Evolutionary conservation across 2,113 vertebrate genomes (phyloP).

Genomic region (Otolemur garnettii): DNA sequence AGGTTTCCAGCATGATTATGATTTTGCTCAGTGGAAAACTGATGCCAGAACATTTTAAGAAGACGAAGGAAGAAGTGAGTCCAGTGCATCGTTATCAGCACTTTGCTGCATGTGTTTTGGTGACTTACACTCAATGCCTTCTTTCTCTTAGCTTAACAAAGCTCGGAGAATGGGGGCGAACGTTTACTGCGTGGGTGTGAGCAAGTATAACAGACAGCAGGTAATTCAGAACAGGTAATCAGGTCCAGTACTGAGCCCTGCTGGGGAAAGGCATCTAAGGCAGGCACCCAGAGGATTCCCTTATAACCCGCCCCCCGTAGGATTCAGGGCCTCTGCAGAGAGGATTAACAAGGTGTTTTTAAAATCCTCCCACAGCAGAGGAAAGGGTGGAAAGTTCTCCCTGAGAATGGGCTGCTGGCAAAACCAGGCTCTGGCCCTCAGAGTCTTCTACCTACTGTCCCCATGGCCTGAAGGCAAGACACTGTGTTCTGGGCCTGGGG

Average conservation of each 20-base stretch:
- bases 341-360: too few relatives aligned
- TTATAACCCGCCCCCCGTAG: not conserved
- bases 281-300: accelerated
- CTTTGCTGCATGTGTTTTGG: not conserved
- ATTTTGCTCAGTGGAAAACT: conserved; percentile 91
- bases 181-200: conserved; percentile 93
- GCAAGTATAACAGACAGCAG: conserved; percentile 92
- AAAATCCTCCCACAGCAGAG: not conserved
- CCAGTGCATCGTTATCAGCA: not conserved
- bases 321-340: not conserved
- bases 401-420: not conserved
- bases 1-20: conserved; percentile 93
- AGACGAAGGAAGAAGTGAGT: conserved; percentile 91
- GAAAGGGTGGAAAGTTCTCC: not conserved
- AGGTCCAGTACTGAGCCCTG: not conserved
- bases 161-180: conserved; percentile 91
- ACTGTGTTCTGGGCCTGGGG: not conserved
- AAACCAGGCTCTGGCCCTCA: not conserved
- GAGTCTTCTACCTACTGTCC: not conserved
- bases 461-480: not conserved
- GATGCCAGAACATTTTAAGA: conserved; percentile 87
- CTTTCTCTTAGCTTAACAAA: conserved; percentile 88
- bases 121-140: not conserved
- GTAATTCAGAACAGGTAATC: conserved; percentile 82
- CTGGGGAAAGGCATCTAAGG: not conserved